phyloP scores from a whole-genome alignment of 2,888 invertebrate genomes.

The Dastarcus helophoroides region DNA sequence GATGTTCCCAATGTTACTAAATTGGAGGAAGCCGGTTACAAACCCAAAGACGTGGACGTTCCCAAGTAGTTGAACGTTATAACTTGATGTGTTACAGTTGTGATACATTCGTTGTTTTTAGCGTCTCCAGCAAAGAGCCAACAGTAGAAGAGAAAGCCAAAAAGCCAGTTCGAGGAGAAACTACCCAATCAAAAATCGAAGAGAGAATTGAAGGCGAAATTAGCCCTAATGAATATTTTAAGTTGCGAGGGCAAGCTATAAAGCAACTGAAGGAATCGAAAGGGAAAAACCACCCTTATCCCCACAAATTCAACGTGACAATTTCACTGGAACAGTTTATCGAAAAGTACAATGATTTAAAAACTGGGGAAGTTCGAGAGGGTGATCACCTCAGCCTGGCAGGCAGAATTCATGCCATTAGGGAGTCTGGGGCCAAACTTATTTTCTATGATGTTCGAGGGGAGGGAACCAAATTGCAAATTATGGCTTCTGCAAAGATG shows the following conservation, averaged over 20 bases:
- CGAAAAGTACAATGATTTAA: slow-evolving; percentile 61
- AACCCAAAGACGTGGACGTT: too few relatives aligned
- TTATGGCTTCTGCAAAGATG: slow-evolving; percentile 88
- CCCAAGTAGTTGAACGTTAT: too few relatives aligned
- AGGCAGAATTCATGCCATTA: slow-evolving; percentile 88
- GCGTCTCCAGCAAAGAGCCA: too few relatives aligned
- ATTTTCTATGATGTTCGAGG: slow-evolving; percentile 95
- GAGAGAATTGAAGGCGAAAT: slow-evolving; percentile 63
- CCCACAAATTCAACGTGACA: slow-evolving; percentile 92
- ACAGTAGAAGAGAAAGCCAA: slow-evolving; percentile 79
- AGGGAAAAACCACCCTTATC: slow-evolving; percentile 72
- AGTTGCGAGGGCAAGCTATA: slow-evolving; percentile 69
- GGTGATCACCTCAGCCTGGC: slow-evolving; percentile 54
- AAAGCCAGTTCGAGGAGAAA: slow-evolving; percentile 56
- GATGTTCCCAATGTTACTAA: slow-evolving; percentile 64
- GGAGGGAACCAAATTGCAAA: slow-evolving; percentile 89
- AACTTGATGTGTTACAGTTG: too few relatives aligned
- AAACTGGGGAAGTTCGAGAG: slow-evolving; percentile 64
- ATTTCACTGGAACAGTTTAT: slow-evolving; percentile 83
- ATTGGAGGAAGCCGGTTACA: slow-evolving; percentile 7
- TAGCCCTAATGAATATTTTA: slow-evolving; percentile 90
- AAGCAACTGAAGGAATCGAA: slow-evolving; percentile 67
- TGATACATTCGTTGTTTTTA: too few relatives aligned
- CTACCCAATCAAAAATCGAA: slow-evolving; percentile 24
- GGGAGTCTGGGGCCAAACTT: slow-evolving; percentile 88